Evolutionary conservation across 2,797 vertebrate genomes (phyloP).

Genomic region (Acanthiza pusilla): DNA sequence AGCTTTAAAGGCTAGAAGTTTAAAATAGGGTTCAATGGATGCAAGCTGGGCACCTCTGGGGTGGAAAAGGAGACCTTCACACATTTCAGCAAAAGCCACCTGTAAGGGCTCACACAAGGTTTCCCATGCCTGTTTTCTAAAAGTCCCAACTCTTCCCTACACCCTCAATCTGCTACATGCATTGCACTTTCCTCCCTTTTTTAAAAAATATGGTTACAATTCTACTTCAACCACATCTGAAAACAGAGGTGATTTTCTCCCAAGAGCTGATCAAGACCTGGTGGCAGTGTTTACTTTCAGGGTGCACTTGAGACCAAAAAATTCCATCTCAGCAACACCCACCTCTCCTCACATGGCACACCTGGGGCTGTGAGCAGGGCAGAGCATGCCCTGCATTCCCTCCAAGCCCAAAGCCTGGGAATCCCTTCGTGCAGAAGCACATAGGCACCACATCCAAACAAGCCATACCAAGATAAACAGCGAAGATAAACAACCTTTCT

Average conservation of each 20-base stretch:
- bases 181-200: not conserved
- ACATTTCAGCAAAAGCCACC: not conserved
- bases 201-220: not conserved
- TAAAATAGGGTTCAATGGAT: not conserved
- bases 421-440: not conserved
- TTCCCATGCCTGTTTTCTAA: not conserved
- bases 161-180: not conserved
- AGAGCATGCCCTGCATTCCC: not conserved
- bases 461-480: not conserved
- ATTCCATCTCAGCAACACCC: not conserved
- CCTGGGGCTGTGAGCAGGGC: slow-evolving; percentile 5
- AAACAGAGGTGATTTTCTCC: not conserved
- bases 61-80: not conserved
- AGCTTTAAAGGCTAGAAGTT: not conserved
- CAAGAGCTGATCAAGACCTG: not conserved
- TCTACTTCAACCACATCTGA: not conserved
- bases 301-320: not conserved
- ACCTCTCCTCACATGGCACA: not conserved
- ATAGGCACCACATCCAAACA: not conserved
- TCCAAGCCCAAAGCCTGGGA: not conserved
- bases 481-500: not conserved
- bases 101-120: not conserved
- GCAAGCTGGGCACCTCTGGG: not conserved
- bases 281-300: not conserved
- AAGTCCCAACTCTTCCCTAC: not conserved